phyloP scores from a whole-genome alignment of 2,888 invertebrate species.

The Terebella lapidaria region DNA sequence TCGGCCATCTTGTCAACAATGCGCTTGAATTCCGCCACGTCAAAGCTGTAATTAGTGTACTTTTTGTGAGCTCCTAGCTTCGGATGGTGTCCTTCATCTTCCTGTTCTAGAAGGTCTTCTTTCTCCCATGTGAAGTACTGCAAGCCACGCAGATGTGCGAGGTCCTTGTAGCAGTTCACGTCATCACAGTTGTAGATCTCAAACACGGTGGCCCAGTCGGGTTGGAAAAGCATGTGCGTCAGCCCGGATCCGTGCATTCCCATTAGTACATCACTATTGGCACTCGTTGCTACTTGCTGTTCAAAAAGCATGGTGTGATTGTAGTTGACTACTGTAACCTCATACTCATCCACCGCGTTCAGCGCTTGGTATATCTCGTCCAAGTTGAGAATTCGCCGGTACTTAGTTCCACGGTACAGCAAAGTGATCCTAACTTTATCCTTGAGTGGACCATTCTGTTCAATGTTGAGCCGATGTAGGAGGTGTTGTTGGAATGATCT shows the following conservation, averaged over 20 bases:
- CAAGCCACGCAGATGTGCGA: constrained; percentile 81
- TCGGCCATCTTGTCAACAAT: constrained; percentile 69
- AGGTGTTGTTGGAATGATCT: constrained; percentile 88
- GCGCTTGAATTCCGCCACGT: constrained; percentile 75
- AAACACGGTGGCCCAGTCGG: constrained; percentile 88
- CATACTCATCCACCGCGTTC: constrained; percentile 48
- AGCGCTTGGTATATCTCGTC: constrained; percentile 33
- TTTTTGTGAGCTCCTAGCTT: constrained; percentile 87
- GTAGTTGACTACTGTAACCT: constrained; percentile 49
- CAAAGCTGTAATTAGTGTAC: constrained; percentile 92
- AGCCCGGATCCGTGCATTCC: constrained; percentile 98
- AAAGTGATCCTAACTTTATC: too few relatives aligned
- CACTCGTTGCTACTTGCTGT: too few relatives aligned
- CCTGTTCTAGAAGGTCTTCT: constrained; percentile 66
- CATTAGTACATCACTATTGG: constrained; percentile 90
- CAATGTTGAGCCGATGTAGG: constrained; percentile 72
- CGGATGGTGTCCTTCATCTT: constrained; percentile 82
- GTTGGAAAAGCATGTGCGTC: constrained; percentile 89
- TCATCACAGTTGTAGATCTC: constrained; percentile 86
- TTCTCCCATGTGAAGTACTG: constrained; percentile 91
- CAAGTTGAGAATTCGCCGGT: too few relatives aligned
- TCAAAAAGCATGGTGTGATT: too few relatives aligned
- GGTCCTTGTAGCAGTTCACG: constrained; percentile 87
- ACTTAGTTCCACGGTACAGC: too few relatives aligned
- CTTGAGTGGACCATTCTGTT: constrained; percentile 51